Percentiles rank a stretch among this genome's conserved stretches.
These are phyloP conservation scores for Drosophila anceps DNA, from an alignment of 2,888 invertebrate genomes.

Conservation along the genomic window DNA sequence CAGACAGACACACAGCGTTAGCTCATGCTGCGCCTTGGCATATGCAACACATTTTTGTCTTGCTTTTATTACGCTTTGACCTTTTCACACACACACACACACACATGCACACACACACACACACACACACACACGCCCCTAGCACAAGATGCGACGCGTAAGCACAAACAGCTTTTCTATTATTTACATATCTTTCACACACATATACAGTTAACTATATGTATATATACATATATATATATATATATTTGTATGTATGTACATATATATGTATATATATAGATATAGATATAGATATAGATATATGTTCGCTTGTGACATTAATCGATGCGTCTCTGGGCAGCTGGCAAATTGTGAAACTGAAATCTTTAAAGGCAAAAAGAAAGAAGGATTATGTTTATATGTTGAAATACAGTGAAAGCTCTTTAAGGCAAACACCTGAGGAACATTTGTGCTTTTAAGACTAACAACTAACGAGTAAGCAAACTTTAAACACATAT, in stretches of 20 bases:
- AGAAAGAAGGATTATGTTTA: background rate
- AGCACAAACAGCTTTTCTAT: conserved; percentile 28
- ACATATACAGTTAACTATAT: background rate
- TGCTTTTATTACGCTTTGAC: conserved; percentile 57
- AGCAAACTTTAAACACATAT: background rate
- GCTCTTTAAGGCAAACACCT: background rate
- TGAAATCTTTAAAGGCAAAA: background rate
- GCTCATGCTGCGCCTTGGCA: conserved; percentile 41
- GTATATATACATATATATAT: background rate
- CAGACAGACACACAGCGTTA: background rate
- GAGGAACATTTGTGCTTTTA: background rate
- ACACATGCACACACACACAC: conserved; percentile 13
- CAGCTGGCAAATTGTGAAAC: conserved; percentile 26
- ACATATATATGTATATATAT: background rate
- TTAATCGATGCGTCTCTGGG: conserved; percentile 15
- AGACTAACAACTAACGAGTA: background rate
- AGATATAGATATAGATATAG: background rate
- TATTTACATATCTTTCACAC: conserved; percentile 21
- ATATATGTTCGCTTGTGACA: background rate
- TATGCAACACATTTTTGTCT: conserved; percentile 60
- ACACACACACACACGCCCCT: no score
- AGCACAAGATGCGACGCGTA: conserved; percentile 26
- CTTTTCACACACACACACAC: conserved; percentile 49
- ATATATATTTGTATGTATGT: background rate
- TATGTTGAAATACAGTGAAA: conserved; percentile 1